A percentile compares a stretch with the other conserved stretches of the same genome.
Conservation (phyloP, 2,888 invertebrate species). For the Mesopsocus fuscifrons region DNA sequence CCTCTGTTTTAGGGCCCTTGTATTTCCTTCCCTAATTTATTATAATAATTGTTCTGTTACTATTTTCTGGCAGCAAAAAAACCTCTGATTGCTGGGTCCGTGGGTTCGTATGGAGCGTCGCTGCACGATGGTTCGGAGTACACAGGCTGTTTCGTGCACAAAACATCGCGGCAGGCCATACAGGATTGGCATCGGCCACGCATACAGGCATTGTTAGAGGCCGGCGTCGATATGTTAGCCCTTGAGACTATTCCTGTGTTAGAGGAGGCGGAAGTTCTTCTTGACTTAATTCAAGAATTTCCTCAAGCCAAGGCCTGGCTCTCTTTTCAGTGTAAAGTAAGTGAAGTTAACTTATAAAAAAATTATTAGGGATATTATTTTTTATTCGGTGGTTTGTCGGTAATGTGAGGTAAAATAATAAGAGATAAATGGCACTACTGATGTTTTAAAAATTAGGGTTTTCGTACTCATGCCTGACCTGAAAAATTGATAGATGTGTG, state of each 20-base stretch:
- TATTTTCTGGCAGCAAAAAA: slow-evolving; percentile 20
- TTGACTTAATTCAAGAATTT: slow-evolving; percentile 59
- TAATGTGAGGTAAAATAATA: too few relatives aligned
- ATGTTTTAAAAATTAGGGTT: too few relatives aligned
- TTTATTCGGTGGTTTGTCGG: background rate
- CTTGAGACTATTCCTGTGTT: slow-evolving; percentile 84
- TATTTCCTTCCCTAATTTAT: too few relatives aligned
- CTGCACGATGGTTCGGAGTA: slow-evolving; percentile 87
- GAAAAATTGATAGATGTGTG: background rate
- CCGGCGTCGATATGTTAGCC: slow-evolving; percentile 68
- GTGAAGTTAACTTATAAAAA: slow-evolving; percentile 13
- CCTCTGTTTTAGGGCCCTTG: too few relatives aligned
- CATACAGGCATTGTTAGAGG: slow-evolving; percentile 55
- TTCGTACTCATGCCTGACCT: too few relatives aligned
- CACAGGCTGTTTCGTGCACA: slow-evolving; percentile 60
- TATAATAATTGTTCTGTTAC: too few relatives aligned
- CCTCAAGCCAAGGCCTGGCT: slow-evolving; percentile 70
- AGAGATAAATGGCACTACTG: too few relatives aligned
- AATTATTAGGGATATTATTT: background rate
- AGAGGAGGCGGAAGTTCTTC: slow-evolving; percentile 62
- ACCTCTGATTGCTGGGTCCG: slow-evolving; percentile 65
- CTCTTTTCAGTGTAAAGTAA: slow-evolving; percentile 69
- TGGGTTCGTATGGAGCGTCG: slow-evolving; percentile 85
- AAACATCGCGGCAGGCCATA: slow-evolving; percentile 42
- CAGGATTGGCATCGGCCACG: slow-evolving; percentile 71